Percentiles rank a stretch among this genome's conserved stretches.
These are phyloP conservation scores for Lapara coniferarum DNA, from an alignment of 2,888 invertebrate species.

Conservation along the genomic window DNA sequence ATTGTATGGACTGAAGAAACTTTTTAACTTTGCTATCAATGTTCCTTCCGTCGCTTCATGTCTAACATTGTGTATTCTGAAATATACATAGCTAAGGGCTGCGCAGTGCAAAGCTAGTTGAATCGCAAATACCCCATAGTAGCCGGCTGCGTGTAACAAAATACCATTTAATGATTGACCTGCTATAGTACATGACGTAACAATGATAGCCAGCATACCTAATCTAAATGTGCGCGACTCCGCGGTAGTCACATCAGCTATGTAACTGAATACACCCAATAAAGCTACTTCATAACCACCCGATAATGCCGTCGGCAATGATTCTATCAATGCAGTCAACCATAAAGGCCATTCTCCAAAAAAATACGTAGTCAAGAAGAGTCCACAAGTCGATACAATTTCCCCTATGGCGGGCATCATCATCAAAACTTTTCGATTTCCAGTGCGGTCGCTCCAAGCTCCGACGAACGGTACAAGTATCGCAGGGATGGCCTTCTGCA, in stretches of 20 bases:
- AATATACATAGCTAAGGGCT: slow-evolving; percentile 65
- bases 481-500: slow-evolving; percentile 82
- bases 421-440: slow-evolving; percentile 83
- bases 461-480: slow-evolving; percentile 84
- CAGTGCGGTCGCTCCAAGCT: slow-evolving; percentile 85
- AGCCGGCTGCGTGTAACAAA: slow-evolving; percentile 71
- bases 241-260: slow-evolving; percentile 83
- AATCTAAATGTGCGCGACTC: slow-evolving; percentile 85
- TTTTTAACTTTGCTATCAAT: slow-evolving; percentile 47
- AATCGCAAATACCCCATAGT: slow-evolving; percentile 72
- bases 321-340: slow-evolving; percentile 80
- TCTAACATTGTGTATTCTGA: slow-evolving; percentile 67
- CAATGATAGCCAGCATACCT: slow-evolving; percentile 83
- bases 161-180: slow-evolving; percentile 81
- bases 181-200: slow-evolving; percentile 76
- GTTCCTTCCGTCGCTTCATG: slow-evolving; percentile 56
- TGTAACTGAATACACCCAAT: slow-evolving; percentile 84
- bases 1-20: slow-evolving; percentile 69
- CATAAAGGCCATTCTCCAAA: slow-evolving; percentile 83
- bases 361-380: slow-evolving; percentile 79
- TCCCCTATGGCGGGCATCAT: slow-evolving; percentile 83
- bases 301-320: slow-evolving; percentile 80
- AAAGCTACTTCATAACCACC: slow-evolving; percentile 83
- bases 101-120: slow-evolving; percentile 58
- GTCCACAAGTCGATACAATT: slow-evolving; percentile 75